phyloP scores from a whole-genome alignment of 2,888 invertebrate genomes.

The Hypomecis punctinalis region DNA sequence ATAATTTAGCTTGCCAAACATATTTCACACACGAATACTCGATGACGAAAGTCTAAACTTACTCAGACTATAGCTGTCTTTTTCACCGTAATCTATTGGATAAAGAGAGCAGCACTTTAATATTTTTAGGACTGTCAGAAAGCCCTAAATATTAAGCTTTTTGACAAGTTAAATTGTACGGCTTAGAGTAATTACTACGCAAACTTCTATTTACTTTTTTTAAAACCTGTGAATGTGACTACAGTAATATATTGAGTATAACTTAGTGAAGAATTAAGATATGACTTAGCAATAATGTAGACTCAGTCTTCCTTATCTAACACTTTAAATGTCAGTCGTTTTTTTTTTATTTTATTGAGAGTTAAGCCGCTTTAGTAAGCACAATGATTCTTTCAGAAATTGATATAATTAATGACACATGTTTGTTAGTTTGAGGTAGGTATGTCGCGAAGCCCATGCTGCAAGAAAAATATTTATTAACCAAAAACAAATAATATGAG shows the following conservation, averaged over 20 bases:
- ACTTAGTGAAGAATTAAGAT: not conserved
- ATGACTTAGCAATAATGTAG: not conserved
- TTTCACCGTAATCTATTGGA: too few relatives aligned
- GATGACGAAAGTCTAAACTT: too few relatives aligned
- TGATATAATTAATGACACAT: conserved; percentile 35
- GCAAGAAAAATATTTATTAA: conserved; percentile 52
- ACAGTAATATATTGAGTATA: not conserved
- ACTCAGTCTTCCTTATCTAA: not conserved
- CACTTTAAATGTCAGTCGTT: conserved; percentile 11
- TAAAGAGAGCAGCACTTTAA: too few relatives aligned
- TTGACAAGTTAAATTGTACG: too few relatives aligned
- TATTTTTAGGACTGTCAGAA: too few relatives aligned
- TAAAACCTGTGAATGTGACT: not conserved
- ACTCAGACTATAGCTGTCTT: too few relatives aligned
- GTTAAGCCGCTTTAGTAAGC: conserved; percentile 38
- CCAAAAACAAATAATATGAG: conserved; percentile 32
- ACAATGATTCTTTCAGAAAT: conserved; percentile 40
- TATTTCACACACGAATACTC: too few relatives aligned
- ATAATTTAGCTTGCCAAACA: too few relatives aligned
- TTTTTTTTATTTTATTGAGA: conserved; percentile 16
- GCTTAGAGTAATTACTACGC: too few relatives aligned
- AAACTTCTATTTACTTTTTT: too few relatives aligned
- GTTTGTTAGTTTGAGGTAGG: conserved; percentile 49
- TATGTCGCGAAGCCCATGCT: conserved; percentile 66
- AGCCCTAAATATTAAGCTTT: too few relatives aligned